Evolutionary conservation across 2,113 vertebrate genomes (phyloP), one percentile per base, ranked within the genome.

Genomic region (Cavia aperea): DNA sequence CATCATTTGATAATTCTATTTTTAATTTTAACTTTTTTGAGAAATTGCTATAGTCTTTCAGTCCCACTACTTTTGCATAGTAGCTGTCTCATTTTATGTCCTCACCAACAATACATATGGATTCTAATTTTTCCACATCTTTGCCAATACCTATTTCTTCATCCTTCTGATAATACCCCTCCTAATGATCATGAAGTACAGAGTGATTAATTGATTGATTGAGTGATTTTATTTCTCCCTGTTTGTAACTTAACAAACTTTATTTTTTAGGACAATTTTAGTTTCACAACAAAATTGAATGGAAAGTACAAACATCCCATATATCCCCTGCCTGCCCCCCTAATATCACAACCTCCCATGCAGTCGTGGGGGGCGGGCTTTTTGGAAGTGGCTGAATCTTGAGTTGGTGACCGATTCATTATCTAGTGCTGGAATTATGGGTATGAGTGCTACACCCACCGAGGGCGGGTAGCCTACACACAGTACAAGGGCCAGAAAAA

Each of bases 151-250:
- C 81, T 91, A 51, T 82, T 70, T 78, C 89, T 21, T 65, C 21
- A 24, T 66, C 85, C 83, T 85, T 85, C 93, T 81, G 12, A 54
- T 88, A 72, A 58, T n/a, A 63, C 26, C 26, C 54, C 77, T n/a
- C 19, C 18, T 90, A n/a, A 70, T 77, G 73, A 46, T 11, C 62
- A 54, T 82, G 18, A 31, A 63, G 24, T 51, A 10, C n/a, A 21
- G 11, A 89, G 11, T 58, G 26, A 60, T 54, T 60, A 24, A 43
- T 43, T 56, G 21, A 39, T 56, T 70, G 66, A 70, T 16, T 70
- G 68, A 18, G 36, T 86, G 51, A 43, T 19, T 86, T 78, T 56
- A 58, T 82, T 81, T 68, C 39, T 68, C 46, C 9, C 39, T 56
- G 56, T 73, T 46, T 49, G 39, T 12, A 24, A 70, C 82, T 82